phyloP scores from a whole-genome alignment of 2,888 invertebrate genomes.

The Altica lythri region DNA sequence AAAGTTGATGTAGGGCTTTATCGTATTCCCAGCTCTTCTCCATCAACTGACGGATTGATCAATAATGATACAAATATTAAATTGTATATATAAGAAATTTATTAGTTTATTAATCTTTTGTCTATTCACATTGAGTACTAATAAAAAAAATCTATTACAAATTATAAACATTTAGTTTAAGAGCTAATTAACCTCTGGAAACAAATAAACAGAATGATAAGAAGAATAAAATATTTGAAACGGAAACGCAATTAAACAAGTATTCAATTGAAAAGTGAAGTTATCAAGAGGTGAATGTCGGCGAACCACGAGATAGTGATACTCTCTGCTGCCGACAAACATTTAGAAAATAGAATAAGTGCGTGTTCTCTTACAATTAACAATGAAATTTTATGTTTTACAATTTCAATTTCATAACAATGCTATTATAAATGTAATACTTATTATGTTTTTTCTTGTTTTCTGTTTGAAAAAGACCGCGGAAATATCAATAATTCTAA shows the following conservation, averaged over 20 bases:
- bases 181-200: slow-evolving; percentile 6
- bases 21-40: no score
- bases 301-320: slow-evolving; percentile 18
- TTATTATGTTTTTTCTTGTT: slow-evolving; percentile 13
- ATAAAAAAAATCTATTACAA: no score
- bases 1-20: no score
- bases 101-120: no score
- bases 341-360: slow-evolving; percentile 23
- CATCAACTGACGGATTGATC: no score
- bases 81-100: no score
- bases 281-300: slow-evolving; percentile 16
- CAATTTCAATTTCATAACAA: slow-evolving; percentile 21
- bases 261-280: slow-evolving; percentile 16
- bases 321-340: slow-evolving; percentile 22
- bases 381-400: slow-evolving; percentile 24
- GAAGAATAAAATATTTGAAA: slow-evolving; percentile 15
- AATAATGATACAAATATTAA: no score
- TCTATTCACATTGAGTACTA: no score
- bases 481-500: slow-evolving; percentile 15
- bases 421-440: slow-evolving; percentile 24
- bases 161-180: slow-evolving; percentile 10
- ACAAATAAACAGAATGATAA: slow-evolving; percentile 12
- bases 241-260: slow-evolving; percentile 21
- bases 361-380: slow-evolving; percentile 21
- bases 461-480: slow-evolving; percentile 9